A percentile compares a stretch with the other conserved stretches of the same genome.
phyloP scores from a whole-genome alignment of 2,113 vertebrate species.

The Oostethus manadensis region DNA sequence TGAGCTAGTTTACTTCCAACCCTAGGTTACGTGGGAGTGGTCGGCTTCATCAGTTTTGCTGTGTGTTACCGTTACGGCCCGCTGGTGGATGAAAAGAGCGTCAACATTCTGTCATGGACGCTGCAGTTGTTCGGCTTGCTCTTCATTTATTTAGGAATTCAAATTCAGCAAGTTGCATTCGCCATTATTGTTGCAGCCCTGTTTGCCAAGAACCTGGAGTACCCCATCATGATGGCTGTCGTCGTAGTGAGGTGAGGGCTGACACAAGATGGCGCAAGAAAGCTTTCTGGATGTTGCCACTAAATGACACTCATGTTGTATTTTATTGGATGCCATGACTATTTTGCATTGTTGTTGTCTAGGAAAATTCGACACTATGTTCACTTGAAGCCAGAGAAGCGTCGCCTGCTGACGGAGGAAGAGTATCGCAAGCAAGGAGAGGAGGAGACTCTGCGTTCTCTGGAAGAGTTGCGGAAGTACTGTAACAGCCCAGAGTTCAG shows the following conservation, averaged over 20 bases:
- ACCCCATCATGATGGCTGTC: slow-evolving; percentile 65
- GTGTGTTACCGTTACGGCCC: slow-evolving; percentile 93
- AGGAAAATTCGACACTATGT: slow-evolving; percentile 72
- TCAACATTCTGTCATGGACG: slow-evolving; percentile 90
- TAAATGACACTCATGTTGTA: no score
- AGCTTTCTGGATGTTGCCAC: not conserved
- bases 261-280: slow-evolving; percentile 38
- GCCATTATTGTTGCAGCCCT: slow-evolving; percentile 76
- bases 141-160: slow-evolving; percentile 82
- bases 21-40: slow-evolving; percentile 77
- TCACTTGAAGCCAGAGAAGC: slow-evolving; percentile 68
- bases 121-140: slow-evolving; percentile 86
- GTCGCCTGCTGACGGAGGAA: slow-evolving; percentile 84
- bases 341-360: slow-evolving; percentile 5
- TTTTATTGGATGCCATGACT: not conserved
- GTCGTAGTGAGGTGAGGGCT: slow-evolving; percentile 46
- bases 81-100: slow-evolving; percentile 82
- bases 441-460: slow-evolving; percentile 81
- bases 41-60: slow-evolving; percentile 86
- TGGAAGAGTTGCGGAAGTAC: slow-evolving; percentile 79
- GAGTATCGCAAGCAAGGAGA: slow-evolving; percentile 85
- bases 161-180: slow-evolving; percentile 84
- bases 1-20: not conserved
- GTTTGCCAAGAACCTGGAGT: slow-evolving; percentile 83
- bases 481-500: slow-evolving; percentile 86